Conservation (phyloP, 1,140 invertebrate genomes). For the Pemphigus obesinymphae region DNA sequence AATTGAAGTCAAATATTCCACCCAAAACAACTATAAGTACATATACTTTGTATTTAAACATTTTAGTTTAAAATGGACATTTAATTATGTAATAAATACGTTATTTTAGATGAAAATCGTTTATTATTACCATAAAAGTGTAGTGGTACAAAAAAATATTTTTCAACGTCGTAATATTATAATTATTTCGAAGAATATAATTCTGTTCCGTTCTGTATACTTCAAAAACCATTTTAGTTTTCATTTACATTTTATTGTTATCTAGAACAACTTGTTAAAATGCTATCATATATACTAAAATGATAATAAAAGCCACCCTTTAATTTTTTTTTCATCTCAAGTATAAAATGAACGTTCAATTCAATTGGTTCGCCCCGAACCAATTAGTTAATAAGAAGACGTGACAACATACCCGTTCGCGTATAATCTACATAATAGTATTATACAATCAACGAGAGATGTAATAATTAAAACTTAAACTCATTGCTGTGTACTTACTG, state of each 20-base stretch:
- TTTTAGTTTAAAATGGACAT: too few relatives aligned
- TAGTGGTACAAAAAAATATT: too few relatives aligned
- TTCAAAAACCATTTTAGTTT: neutral
- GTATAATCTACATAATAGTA: neutral
- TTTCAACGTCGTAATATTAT: too few relatives aligned
- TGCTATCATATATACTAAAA: neutral
- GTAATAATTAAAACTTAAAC: neutral
- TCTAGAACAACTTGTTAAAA: neutral
- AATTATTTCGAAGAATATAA: too few relatives aligned
- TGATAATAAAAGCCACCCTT: too few relatives aligned
- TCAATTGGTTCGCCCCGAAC: neutral
- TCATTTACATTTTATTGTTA: too few relatives aligned
- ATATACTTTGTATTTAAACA: too few relatives aligned
- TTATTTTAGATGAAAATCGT: too few relatives aligned
- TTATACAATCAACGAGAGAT: neutral
- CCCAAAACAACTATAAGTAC: too few relatives aligned
- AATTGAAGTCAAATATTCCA: too few relatives aligned
- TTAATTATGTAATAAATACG: too few relatives aligned
- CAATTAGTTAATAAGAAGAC: neutral
- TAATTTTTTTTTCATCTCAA: neutral
- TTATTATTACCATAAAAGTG: too few relatives aligned
- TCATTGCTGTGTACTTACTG: neutral
- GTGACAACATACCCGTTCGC: neutral
- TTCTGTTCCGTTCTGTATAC: neutral
- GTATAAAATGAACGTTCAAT: neutral